Conservation (phyloP, 2,888 invertebrate species). For the Nineta flava region DNA sequence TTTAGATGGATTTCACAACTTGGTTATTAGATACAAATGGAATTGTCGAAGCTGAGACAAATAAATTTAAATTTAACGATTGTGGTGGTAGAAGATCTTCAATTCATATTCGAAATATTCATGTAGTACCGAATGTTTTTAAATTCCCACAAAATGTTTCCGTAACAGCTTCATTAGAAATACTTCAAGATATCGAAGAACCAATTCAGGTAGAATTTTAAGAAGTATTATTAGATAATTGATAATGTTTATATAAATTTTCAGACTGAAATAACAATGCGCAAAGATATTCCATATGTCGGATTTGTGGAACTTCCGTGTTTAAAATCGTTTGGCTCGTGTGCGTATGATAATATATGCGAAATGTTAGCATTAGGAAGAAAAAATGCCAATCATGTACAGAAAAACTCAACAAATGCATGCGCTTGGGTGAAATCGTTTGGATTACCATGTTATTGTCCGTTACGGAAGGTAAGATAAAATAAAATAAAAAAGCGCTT, state of each 20-base stretch:
- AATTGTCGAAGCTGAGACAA: neutral
- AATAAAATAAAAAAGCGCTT: neutral
- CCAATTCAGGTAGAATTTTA: neutral
- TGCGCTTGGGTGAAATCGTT: slow-evolving; percentile 1
- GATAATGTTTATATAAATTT: neutral
- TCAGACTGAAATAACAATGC: neutral
- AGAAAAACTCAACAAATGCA: slow-evolving; percentile 1
- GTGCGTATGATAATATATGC: slow-evolving; percentile 1
- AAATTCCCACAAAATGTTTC: neutral
- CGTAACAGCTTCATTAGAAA: neutral
- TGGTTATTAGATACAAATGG: neutral
- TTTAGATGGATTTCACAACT: too few species aligned
- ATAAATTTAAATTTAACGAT: neutral
- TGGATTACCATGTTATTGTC: slow-evolving; percentile 2
- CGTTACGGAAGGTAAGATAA: neutral
- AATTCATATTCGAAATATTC: neutral
- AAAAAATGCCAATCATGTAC: neutral
- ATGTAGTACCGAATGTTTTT: neutral
- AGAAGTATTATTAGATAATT: neutral
- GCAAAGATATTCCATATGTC: neutral
- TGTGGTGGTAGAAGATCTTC: neutral
- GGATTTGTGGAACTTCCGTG: slow-evolving; percentile 1
- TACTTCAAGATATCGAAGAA: neutral
- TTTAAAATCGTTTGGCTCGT: neutral
- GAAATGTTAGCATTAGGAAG: neutral